Percentiles rank a stretch among this genome's conserved stretches.
Evolutionary conservation across 2,797 vertebrate species (phyloP).

Genomic region (Lacerta bilineata): DNA sequence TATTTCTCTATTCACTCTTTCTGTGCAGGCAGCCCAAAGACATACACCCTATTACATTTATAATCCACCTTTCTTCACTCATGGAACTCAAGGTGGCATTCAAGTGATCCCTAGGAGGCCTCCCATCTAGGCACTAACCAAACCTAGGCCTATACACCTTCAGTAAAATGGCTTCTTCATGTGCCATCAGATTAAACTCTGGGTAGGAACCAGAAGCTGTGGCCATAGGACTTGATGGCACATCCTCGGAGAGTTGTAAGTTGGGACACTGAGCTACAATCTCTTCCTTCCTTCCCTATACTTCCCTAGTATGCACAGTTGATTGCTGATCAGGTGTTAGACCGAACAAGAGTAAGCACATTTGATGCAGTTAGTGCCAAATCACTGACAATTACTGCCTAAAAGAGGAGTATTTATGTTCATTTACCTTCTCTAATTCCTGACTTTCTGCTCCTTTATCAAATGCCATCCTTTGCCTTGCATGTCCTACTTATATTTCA

Average conservation of each 20-base stretch:
- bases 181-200: background rate
- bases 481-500: background rate
- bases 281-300: background rate
- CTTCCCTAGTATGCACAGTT: background rate
- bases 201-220: background rate
- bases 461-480: background rate
- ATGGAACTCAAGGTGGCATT: no score
- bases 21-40: no score
- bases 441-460: background rate
- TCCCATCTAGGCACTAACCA: no score
- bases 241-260: background rate
- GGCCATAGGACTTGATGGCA: background rate
- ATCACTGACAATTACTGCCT: background rate
- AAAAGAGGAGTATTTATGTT: background rate
- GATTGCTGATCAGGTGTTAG: background rate
- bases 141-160: no score
- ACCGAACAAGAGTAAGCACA: background rate
- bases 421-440: background rate
- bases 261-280: background rate
- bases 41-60: no score
- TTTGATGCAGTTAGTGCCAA: background rate
- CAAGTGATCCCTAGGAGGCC: no score
- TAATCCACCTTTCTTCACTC: no score
- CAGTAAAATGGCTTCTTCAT: background rate
- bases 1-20: no score